Evolutionary conservation across 1,140 invertebrate species (phyloP).

Genomic region (Drosophila novamexicana): DNA sequence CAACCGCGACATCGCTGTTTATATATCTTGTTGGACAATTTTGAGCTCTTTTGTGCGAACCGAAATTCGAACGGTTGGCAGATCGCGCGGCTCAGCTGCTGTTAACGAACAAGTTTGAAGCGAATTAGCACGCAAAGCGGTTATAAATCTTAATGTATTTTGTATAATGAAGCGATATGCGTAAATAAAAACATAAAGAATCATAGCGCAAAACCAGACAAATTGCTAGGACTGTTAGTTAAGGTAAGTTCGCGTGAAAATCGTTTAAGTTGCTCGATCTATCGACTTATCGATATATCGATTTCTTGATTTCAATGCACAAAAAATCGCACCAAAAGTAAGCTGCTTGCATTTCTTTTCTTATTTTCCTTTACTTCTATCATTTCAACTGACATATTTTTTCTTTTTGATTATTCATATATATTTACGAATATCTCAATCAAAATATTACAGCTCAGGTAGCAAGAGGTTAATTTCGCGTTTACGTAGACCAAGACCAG

Average conservation of each 20-base stretch:
- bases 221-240: constrained; percentile 69
- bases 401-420: constrained; percentile 31
- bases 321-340: constrained; percentile 65
- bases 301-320: constrained; percentile 59
- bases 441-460: not conserved
- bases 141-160: constrained; percentile 52
- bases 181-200: constrained; percentile 41
- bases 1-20: constrained; percentile 14
- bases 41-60: constrained; percentile 33
- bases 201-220: constrained; percentile 55
- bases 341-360: constrained; percentile 48
- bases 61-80: constrained; percentile 56
- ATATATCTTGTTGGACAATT: constrained; percentile 21
- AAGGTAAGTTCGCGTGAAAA: constrained; percentile 75
- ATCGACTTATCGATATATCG: constrained; percentile 4
- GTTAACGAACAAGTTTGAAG: constrained; percentile 69
- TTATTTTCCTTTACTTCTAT: not conserved
- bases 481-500: constrained; percentile 6
- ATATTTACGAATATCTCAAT: constrained; percentile 9
- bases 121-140: constrained; percentile 63
- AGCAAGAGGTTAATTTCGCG: constrained; percentile 6
- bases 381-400: not conserved
- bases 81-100: constrained; percentile 18
- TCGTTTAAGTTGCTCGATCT: constrained; percentile 32
- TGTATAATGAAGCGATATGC: constrained; percentile 8